Percentiles rank a stretch among this genome's conserved stretches.
Conservation (phyloP, 2,888 invertebrate genomes). For the Lasioglossum figueresi region DNA sequence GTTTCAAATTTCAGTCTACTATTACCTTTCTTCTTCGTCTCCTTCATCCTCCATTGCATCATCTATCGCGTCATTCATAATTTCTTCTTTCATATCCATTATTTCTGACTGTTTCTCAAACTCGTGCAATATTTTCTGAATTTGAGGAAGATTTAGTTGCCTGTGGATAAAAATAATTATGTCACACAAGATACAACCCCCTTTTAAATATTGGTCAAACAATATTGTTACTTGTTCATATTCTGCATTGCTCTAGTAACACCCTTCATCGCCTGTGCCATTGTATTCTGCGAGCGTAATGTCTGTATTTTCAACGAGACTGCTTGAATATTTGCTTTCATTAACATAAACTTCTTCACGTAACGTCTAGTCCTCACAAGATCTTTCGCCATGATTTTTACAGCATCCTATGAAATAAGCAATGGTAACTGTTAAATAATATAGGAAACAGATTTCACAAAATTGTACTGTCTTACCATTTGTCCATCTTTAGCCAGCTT, state of each 20-base stretch:
- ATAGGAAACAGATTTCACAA: neutral
- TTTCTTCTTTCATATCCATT: slow-evolving; percentile 99
- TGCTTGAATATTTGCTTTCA: slow-evolving; percentile 99
- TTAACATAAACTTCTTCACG: slow-evolving; percentile 99
- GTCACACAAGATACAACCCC: neutral
- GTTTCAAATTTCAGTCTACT: neutral
- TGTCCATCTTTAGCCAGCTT: slow-evolving; percentile 99
- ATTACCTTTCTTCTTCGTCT: slow-evolving; percentile 97
- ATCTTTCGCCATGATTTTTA: slow-evolving; percentile 99
- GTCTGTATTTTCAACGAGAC: slow-evolving; percentile 99
- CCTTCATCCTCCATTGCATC: slow-evolving; percentile 99
- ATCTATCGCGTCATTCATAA: slow-evolving; percentile 99
- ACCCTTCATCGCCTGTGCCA: slow-evolving; percentile 99
- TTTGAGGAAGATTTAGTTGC: slow-evolving; percentile 98
- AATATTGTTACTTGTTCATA: slow-evolving; percentile 92
- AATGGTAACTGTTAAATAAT: neutral
- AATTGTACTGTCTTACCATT: slow-evolving; percentile 88
- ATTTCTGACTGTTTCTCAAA: slow-evolving; percentile 99
- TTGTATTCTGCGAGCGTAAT: slow-evolving; percentile 98
- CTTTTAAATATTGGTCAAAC: neutral
- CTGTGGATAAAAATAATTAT: slow-evolving; percentile 78
- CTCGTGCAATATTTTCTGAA: slow-evolving; percentile 98
- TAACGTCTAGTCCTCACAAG: slow-evolving; percentile 97
- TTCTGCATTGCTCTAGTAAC: slow-evolving; percentile 99
- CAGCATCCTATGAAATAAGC: slow-evolving; percentile 91